Evolutionary conservation across 53 echinoderm and acorn worm genomes (phyloP).

Genomic region (Paracentrotus lividus): DNA sequence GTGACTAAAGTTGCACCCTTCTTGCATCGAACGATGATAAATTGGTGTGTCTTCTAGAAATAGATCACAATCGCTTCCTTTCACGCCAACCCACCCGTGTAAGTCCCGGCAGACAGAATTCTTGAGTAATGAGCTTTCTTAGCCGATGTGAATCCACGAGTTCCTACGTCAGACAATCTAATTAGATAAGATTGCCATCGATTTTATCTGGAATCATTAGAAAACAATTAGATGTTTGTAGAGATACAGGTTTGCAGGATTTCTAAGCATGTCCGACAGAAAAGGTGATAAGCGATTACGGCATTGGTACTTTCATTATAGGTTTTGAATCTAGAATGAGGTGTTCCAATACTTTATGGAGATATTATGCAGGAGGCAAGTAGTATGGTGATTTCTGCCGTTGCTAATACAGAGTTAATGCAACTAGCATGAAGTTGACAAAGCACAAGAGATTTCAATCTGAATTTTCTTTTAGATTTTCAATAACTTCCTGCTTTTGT

Average conservation of each 20-base stretch:
- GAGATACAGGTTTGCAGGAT: background rate
- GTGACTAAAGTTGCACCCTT: too few species aligned
- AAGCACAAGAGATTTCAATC: too few species aligned
- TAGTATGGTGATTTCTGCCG: too few species aligned
- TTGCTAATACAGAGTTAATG: too few species aligned
- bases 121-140: conserved; percentile 20
- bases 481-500: too few species aligned
- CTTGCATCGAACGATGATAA: too few species aligned
- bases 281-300: background rate
- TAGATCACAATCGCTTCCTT: background rate
- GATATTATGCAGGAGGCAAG: too few species aligned
- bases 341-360: too few species aligned
- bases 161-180: conserved; percentile 1
- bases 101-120: background rate
- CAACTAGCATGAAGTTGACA: too few species aligned
- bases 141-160: background rate
- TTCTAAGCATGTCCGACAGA: background rate
- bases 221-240: background rate
- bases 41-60: background rate
- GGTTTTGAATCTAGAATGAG: background rate
- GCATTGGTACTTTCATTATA: background rate
- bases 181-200: conserved; percentile 1
- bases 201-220: conserved; percentile 16
- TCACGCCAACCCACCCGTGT: background rate
- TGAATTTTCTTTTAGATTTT: too few species aligned